Evolutionary conservation across 2,113 vertebrate species (phyloP), one percentile per base, ranked within the genome.

Genomic region (Meriones unguiculatus): DNA sequence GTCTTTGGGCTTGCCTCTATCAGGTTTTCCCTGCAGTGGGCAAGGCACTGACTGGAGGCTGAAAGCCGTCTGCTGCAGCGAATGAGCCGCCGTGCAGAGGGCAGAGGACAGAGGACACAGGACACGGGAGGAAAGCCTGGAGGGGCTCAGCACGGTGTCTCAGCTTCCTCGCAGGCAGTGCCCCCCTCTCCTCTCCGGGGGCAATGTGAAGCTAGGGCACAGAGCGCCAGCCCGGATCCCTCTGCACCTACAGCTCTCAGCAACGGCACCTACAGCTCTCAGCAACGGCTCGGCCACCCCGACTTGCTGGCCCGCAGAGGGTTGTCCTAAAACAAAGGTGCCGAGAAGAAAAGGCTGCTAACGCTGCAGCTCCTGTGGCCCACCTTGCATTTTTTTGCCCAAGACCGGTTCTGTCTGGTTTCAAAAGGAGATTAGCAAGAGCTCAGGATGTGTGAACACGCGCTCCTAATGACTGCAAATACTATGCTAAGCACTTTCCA

Each of bases 381-480:
- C 20, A 59, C 77, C 5, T 24, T 52, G 2, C 1, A 8, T 89
- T 89, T 73, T 41, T 85, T 30, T 77, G 73, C 65, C 82, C 35
- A 20, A 85, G 67, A 72, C 38, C 82, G 24, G 3, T 24, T 93
- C 87, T 67, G 28, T 28, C 15, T 62, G 18, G 3, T 77, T 89
- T 77, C 38, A 57, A 78, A 75, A 91, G 62, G 69, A 95, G 77
- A 88, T 96, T 64, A 91, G 35, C 92, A 92, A 69, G 57, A 54
- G 46, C 65, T 89, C n/a, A 89, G 46, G 22, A 62, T 57, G 25
- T 62, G 62, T 89, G 69, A 65, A 72, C 89, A 59, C 17, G 82
- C 18, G 84, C 57, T 65, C 41, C 57, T 85, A 90, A 91, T 82
- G 69, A 93, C 28, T 84, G 78, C 70, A 80, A 77, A 81, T 59